Percentiles rank a stretch among this genome's conserved stretches.
phyloP scores from a whole-genome alignment of 2,797 vertebrate genomes.

The Pelodytes ibericus region DNA sequence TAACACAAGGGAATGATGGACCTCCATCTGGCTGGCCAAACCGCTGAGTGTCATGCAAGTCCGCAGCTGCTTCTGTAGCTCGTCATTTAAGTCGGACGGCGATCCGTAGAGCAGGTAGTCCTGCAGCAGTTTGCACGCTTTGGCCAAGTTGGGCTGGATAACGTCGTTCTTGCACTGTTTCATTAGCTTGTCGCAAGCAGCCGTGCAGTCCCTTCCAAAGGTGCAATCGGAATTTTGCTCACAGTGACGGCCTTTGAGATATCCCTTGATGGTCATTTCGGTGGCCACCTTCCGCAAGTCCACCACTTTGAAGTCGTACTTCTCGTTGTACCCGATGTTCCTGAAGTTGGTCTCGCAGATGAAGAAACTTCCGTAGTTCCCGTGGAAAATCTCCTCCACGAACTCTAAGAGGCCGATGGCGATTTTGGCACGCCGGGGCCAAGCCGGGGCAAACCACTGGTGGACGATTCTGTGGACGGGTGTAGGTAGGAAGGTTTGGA shows the following conservation, averaged over 20 bases:
- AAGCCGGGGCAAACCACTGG: slow-evolving; percentile 91
- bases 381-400: slow-evolving; percentile 95
- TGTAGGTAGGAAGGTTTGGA: slow-evolving; percentile 82
- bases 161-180: slow-evolving; percentile 91
- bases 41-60: slow-evolving; percentile 93
- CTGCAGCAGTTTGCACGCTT: slow-evolving; percentile 87
- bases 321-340: slow-evolving; percentile 88
- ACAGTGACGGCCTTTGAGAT: slow-evolving; percentile 86
- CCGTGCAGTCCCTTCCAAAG: slow-evolving; percentile 86
- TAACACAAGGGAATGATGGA: slow-evolving; percentile 92
- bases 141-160: slow-evolving; percentile 93
- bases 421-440: slow-evolving; percentile 90
- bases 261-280: slow-evolving; percentile 81
- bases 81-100: slow-evolving; percentile 79
- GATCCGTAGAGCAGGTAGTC: slow-evolving; percentile 89
- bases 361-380: slow-evolving; percentile 90
- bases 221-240: slow-evolving; percentile 91
- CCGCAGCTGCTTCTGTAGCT: slow-evolving; percentile 89
- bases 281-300: slow-evolving; percentile 87
- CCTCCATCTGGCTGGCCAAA: slow-evolving; percentile 94
- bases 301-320: slow-evolving; percentile 92
- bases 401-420: slow-evolving; percentile 96
- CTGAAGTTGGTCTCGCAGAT: slow-evolving; percentile 87
- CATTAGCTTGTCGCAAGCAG: slow-evolving; percentile 88
- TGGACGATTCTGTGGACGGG: slow-evolving; percentile 77